Conservation (phyloP, 2,113 vertebrate genomes). For the Trematocara macrostoma region DNA sequence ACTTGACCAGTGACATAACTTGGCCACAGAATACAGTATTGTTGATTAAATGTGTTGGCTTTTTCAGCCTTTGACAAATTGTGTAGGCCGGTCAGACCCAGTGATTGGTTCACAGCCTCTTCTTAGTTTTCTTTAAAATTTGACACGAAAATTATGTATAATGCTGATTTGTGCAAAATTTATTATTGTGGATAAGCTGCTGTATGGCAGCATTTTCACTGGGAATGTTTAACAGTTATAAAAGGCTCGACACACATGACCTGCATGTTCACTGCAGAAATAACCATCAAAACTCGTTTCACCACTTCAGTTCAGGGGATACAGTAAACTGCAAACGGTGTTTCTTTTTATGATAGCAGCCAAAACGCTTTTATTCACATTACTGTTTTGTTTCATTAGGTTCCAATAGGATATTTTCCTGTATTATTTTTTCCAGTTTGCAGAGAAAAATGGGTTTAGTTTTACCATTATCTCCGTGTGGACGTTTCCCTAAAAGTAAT, state of each 20-base stretch:
- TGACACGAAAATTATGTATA: not conserved
- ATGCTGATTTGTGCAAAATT: not conserved
- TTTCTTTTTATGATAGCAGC: slow-evolving; percentile 14
- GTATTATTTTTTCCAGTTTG: not conserved
- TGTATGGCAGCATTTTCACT: slow-evolving; percentile 27
- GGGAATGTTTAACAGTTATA: slow-evolving; percentile 30
- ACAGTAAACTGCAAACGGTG: not conserved
- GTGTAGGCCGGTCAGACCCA: not conserved
- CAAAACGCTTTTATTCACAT: not conserved
- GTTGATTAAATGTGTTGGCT: not conserved
- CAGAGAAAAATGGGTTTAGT: not conserved
- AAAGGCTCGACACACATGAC: slow-evolving; percentile 9
- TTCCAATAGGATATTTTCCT: not conserved
- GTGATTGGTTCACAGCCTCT: not conserved
- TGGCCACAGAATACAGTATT: not conserved
- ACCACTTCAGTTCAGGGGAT: slow-evolving; percentile 23
- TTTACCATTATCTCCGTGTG: not conserved
- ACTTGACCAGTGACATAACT: not conserved
- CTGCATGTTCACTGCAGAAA: slow-evolving; percentile 55
- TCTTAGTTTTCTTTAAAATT: not conserved
- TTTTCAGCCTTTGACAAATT: not conserved
- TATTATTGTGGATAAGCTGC: slow-evolving; percentile 10
- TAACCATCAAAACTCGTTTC: not conserved
- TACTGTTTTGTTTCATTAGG: not conserved
- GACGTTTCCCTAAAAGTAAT: not conserved